phyloP scores from a whole-genome alignment of 2,888 invertebrate species.

The Aspidiotus rigidus region DNA sequence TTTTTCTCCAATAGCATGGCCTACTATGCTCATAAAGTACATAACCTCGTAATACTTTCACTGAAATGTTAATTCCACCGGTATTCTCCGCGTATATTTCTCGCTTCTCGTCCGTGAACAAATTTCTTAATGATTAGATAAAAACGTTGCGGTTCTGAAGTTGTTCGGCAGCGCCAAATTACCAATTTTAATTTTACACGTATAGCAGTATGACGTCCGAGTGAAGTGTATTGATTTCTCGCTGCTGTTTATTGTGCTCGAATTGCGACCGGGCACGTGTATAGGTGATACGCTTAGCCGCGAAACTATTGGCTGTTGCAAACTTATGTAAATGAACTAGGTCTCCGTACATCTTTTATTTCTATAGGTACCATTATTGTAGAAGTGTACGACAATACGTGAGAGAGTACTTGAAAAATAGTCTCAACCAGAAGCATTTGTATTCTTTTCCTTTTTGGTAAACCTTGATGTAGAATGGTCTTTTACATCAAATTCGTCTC shows the following conservation, averaged over 20 bases:
- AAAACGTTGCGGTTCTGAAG: background rate
- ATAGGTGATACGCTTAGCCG: too few species aligned
- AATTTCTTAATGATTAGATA: slow-evolving; percentile 16
- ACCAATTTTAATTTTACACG: slow-evolving; percentile 2
- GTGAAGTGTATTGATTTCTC: background rate
- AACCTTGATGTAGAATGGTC: too few species aligned
- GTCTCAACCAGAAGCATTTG: too few species aligned
- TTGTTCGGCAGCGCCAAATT: background rate
- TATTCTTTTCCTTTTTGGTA: too few species aligned
- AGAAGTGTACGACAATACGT: too few species aligned
- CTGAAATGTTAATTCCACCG: slow-evolving; percentile 10
- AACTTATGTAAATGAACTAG: too few species aligned
- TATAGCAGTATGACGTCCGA: background rate
- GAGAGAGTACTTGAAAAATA: too few species aligned
- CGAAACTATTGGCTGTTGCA: too few species aligned
- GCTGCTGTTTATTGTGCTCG: background rate
- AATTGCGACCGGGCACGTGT: too few species aligned
- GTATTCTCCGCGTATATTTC: slow-evolving; percentile 1
- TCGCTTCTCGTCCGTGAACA: slow-evolving; percentile 10
- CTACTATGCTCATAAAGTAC: slow-evolving; percentile 2
- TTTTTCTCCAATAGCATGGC: background rate
- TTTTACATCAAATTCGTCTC: too few species aligned
- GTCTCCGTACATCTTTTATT: too few species aligned
- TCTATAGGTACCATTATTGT: too few species aligned
- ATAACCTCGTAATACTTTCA: slow-evolving; percentile 31